Conservation (phyloP, 2,888 invertebrate genomes). For the Branchipolynoe longqiensis region DNA sequence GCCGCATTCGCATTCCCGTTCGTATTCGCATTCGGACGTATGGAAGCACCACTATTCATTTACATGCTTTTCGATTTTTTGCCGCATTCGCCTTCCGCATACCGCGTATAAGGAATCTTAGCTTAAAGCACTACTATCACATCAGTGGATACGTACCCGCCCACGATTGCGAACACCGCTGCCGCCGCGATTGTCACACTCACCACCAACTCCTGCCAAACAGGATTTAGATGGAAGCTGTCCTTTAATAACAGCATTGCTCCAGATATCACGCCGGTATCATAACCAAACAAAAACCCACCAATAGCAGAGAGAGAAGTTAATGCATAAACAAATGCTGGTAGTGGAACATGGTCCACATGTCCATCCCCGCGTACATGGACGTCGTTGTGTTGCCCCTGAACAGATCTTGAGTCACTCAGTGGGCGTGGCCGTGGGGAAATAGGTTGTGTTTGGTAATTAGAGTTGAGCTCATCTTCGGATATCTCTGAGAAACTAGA, state of each 20-base stretch:
- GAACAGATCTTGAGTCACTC: no score
- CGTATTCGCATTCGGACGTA: no score
- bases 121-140: no score
- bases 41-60: no score
- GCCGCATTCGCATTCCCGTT: no score
- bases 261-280: conserved; percentile 85
- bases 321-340: conserved; percentile 72
- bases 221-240: conserved; percentile 80
- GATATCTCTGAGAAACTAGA: not conserved
- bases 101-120: no score
- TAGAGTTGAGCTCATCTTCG: not conserved
- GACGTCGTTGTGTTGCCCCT: no score
- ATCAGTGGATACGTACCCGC: conserved; percentile 79
- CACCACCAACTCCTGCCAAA: conserved; percentile 83
- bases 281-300: conserved; percentile 85
- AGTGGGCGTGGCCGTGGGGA: no score
- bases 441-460: no score
- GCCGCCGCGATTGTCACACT: conserved; percentile 81
- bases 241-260: conserved; percentile 82
- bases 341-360: no score
- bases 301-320: conserved; percentile 81
- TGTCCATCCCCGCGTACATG: not conserved
- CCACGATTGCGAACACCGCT: conserved; percentile 71
- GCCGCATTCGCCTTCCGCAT: no score
- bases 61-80: no score